Conservation (phyloP, 2,797 vertebrate species). For the Knipowitschia caucasica region DNA sequence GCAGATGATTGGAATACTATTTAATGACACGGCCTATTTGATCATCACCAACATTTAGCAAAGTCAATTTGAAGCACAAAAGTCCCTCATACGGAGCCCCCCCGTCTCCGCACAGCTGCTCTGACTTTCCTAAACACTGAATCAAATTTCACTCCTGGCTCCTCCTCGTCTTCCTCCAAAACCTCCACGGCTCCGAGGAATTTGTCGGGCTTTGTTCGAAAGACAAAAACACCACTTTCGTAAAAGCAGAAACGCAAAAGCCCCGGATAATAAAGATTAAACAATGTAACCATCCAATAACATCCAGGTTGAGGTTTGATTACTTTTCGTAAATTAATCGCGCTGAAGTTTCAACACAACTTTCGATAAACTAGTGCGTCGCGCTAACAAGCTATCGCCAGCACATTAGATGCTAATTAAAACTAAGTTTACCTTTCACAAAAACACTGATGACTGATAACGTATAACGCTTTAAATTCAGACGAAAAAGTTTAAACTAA, state of each 20-base stretch:
- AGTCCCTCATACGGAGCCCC: slow-evolving; percentile 15
- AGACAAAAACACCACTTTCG: slow-evolving; percentile 18
- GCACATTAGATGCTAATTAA: not conserved
- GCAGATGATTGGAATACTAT: too few species aligned
- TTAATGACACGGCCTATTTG: too few species aligned
- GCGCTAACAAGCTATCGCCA: not conserved
- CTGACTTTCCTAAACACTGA: slow-evolving; percentile 55
- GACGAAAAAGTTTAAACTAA: slow-evolving; percentile 23
- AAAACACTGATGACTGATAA: too few species aligned
- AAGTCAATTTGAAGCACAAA: not conserved
- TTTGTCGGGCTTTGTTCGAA: slow-evolving; percentile 76
- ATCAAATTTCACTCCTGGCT: slow-evolving; percentile 78
- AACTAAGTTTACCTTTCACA: not conserved
- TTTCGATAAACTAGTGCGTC: slow-evolving; percentile 5
- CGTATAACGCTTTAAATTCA: not conserved
- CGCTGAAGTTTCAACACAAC: slow-evolving; percentile 25
- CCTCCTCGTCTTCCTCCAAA: slow-evolving; percentile 78
- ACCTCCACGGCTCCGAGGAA: slow-evolving; percentile 60
- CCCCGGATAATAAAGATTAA: not conserved
- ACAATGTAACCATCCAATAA: not conserved
- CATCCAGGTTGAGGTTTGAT: not conserved
- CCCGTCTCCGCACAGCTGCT: slow-evolving; percentile 53
- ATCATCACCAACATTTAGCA: too few species aligned
- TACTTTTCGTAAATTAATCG: not conserved
- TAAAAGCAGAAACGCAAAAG: not conserved